Conservation (phyloP, 2,797 vertebrate species). For the Typhlichthys eigenmanni region DNA sequence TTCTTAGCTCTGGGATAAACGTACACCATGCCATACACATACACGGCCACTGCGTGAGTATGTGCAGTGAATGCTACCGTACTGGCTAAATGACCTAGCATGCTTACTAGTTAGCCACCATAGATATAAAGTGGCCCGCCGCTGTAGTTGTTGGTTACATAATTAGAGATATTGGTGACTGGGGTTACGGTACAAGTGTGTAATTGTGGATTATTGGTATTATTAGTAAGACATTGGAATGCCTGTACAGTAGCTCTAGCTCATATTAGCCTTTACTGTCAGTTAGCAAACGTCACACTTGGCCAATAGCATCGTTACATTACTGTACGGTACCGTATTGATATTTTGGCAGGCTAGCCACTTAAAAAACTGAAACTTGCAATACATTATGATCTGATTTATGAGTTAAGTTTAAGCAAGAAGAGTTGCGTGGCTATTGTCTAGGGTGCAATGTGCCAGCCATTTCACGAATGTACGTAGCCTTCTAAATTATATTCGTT, state of each 20-base stretch:
- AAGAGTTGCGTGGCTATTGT: too few relatives aligned
- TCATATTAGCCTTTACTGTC: slow-evolving; percentile 15
- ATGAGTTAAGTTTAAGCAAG: too few relatives aligned
- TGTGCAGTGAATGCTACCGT: slow-evolving; percentile 9
- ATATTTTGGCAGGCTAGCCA: too few relatives aligned
- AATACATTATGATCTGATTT: too few relatives aligned
- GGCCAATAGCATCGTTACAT: too few relatives aligned
- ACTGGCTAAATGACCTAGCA: slow-evolving; percentile 12
- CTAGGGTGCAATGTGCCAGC: too few relatives aligned
- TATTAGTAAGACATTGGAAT: slow-evolving; percentile 31
- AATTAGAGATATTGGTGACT: slow-evolving; percentile 1
- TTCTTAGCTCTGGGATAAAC: slow-evolving; percentile 52
- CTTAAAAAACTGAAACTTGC: too few relatives aligned
- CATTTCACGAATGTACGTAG: too few relatives aligned
- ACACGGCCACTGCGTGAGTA: slow-evolving; percentile 42
- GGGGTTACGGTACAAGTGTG: slow-evolving; percentile 18
- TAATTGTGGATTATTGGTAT: slow-evolving; percentile 35
- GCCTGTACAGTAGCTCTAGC: slow-evolving; percentile 11
- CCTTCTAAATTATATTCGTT: too few relatives aligned
- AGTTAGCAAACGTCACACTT: too few relatives aligned
- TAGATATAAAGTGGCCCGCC: too few relatives aligned
- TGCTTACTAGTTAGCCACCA: not conserved
- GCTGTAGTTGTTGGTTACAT: not conserved
- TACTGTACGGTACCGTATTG: too few relatives aligned
- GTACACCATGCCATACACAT: slow-evolving; percentile 28